Percentiles rank a stretch among this genome's conserved stretches.
These are phyloP conservation scores for Bucco capensis DNA, from an alignment of 2,113 vertebrate genomes.

Conservation along the genomic window DNA sequence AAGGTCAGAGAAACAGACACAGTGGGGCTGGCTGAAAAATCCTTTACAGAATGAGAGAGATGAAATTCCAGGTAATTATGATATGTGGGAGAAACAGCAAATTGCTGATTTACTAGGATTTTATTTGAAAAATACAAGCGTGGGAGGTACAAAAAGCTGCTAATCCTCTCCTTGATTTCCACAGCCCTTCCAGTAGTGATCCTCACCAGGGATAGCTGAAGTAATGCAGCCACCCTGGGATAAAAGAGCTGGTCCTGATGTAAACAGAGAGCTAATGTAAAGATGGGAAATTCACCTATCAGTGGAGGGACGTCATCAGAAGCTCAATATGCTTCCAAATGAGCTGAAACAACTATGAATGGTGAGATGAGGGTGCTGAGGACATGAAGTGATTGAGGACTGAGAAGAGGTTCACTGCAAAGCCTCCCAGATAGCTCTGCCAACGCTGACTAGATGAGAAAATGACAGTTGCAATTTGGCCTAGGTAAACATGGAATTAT, in stretches of 20 bases:
- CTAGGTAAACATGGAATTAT: background rate
- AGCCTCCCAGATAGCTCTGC: background rate
- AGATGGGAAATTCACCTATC: background rate
- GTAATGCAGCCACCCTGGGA: background rate
- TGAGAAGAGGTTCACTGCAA: background rate
- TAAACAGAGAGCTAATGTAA: background rate
- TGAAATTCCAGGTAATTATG: background rate
- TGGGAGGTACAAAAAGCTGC: background rate
- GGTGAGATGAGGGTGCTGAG: rapidly evolving
- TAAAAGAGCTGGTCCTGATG: background rate
- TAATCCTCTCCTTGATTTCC: background rate
- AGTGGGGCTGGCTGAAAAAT: background rate
- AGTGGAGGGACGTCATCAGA: background rate
- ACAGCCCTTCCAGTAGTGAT: background rate
- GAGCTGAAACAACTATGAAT: background rate
- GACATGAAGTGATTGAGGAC: background rate
- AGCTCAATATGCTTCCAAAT: background rate
- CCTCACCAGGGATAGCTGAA: background rate
- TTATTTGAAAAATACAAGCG: background rate
- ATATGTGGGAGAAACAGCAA: background rate
- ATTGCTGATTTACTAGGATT: background rate
- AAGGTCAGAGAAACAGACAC: background rate
- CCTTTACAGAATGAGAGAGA: background rate
- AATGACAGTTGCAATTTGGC: background rate
- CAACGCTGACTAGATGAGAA: background rate